Conservation (phyloP, 2,888 invertebrate genomes). For the Pachydiplax longipennis region DNA sequence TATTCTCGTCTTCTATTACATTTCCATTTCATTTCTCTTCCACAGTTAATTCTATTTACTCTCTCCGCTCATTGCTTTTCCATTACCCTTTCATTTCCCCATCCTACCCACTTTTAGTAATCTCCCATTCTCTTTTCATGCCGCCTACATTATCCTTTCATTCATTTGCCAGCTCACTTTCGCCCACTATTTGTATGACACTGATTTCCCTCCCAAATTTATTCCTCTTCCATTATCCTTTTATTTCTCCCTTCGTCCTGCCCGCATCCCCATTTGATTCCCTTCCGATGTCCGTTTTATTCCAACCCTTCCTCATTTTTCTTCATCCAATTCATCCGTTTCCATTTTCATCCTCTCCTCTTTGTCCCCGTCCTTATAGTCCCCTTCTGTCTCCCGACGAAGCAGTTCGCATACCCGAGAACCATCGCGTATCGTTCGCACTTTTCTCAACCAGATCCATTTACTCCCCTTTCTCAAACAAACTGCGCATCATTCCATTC, state of each 20-base stretch:
- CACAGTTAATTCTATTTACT: conserved; percentile 12
- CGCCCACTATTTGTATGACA: not conserved
- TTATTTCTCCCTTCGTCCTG: not conserved
- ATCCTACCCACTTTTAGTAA: not conserved
- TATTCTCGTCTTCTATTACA: not conserved
- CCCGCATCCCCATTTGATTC: not conserved
- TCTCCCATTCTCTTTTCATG: not conserved
- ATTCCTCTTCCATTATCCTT: not conserved
- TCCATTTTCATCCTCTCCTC: not conserved
- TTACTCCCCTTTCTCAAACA: not conserved
- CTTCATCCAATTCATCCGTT: not conserved
- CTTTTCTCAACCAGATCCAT: not conserved
- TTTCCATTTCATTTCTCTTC: not conserved
- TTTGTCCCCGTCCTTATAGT: not conserved
- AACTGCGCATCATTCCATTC: too few relatives aligned
- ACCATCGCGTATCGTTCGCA: not conserved
- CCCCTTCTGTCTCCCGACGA: not conserved
- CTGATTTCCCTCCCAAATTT: not conserved
- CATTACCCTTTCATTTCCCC: not conserved
- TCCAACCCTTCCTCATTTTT: not conserved
- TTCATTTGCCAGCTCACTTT: not conserved
- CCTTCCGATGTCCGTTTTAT: not conserved
- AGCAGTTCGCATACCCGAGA: not conserved
- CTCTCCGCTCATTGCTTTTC: conserved; percentile 7
- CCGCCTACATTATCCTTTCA: not conserved